Conservation (phyloP, 2,797 vertebrate species). For the Adelosebastes latens region DNA sequence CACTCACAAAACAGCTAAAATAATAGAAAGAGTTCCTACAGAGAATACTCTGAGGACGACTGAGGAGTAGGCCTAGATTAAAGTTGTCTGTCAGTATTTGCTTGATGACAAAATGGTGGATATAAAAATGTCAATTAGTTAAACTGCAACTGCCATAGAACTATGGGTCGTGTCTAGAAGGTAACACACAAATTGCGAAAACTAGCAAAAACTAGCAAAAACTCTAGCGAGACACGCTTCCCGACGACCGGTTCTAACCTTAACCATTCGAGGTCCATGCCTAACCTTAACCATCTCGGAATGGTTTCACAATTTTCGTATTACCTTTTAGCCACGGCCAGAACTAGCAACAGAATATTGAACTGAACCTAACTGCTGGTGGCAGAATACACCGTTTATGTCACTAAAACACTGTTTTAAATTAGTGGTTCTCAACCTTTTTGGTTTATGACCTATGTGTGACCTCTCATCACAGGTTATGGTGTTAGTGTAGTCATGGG, state of each 20-base stretch:
- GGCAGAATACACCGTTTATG: background rate
- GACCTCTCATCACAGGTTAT: background rate
- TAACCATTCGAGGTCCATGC: too few relatives aligned
- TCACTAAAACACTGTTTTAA: background rate
- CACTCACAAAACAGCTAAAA: background rate
- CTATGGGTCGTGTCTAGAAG: too few relatives aligned
- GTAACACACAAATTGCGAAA: too few relatives aligned
- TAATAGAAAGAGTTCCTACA: background rate
- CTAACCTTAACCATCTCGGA: too few relatives aligned
- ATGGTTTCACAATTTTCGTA: too few relatives aligned
- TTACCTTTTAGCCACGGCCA: too few relatives aligned
- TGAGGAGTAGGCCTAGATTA: background rate
- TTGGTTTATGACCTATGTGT: background rate
- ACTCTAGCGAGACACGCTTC: too few relatives aligned
- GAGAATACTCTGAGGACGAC: background rate
- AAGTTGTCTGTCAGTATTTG: background rate
- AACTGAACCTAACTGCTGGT: background rate
- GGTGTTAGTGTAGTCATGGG: background rate
- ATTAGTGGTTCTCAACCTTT: background rate
- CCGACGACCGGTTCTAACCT: too few relatives aligned
- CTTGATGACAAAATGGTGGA: background rate
- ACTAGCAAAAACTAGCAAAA: too few relatives aligned
- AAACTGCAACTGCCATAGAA: background rate
- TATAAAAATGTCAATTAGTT: background rate
- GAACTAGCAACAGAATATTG: background rate